Evolutionary conservation across 2,113 vertebrate genomes (phyloP).

Genomic region (Proteles cristata): DNA sequence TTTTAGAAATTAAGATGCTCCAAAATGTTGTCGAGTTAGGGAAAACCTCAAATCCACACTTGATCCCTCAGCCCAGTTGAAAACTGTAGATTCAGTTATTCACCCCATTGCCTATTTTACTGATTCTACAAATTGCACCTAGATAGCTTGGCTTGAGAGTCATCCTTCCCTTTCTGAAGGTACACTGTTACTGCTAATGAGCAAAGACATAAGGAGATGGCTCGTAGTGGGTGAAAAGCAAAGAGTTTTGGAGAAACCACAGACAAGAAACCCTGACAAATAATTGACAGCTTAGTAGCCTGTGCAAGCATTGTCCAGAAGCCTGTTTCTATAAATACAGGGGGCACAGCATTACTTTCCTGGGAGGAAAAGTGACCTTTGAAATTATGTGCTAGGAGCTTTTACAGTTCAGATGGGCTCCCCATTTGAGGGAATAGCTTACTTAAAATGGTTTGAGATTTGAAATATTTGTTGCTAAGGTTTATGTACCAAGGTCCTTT

Average conservation of each 20-base stretch:
- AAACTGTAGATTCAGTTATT: background rate
- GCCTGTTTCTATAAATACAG: background rate
- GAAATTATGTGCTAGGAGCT: background rate
- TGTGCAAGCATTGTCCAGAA: background rate
- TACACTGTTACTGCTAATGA: background rate
- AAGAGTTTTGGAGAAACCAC: background rate
- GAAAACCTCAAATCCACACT: background rate
- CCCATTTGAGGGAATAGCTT: background rate
- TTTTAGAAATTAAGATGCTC: background rate
- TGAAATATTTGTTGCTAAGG: conserved; percentile 26
- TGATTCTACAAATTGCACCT: background rate
- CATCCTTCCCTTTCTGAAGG: background rate
- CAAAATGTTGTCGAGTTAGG: background rate
- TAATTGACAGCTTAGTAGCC: background rate
- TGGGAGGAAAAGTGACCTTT: background rate
- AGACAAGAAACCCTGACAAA: background rate
- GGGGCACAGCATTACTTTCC: background rate
- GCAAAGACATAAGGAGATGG: background rate
- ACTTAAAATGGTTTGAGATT: conserved; percentile 6
- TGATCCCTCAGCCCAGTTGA: background rate
- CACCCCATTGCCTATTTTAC: background rate
- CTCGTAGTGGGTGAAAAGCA: background rate
- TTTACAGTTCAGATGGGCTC: background rate
- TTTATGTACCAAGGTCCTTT: conserved; percentile 14
- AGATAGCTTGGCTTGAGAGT: background rate